phyloP scores from a whole-genome alignment of 1,140 invertebrate genomes.

The Stegodyphus dumicola region DNA sequence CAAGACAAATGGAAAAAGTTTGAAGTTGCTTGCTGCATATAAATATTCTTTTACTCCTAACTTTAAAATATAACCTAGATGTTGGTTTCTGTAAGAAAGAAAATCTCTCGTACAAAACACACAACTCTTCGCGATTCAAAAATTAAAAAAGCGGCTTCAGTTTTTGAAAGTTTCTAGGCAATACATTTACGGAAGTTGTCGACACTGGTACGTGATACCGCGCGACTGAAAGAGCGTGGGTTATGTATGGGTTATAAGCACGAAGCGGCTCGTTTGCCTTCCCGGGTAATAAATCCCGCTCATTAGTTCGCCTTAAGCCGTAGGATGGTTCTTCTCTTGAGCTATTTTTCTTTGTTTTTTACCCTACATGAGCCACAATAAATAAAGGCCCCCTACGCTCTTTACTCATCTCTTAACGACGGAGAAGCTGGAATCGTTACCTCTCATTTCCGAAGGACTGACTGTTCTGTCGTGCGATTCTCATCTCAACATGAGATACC shows the following conservation, averaged over 20 bases:
- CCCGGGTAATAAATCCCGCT: conserved; percentile 31
- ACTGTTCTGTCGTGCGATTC: no score
- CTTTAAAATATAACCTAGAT: no score
- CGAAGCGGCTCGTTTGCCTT: conserved; percentile 20
- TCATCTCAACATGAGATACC: no score
- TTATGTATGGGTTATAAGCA: conserved; percentile 17
- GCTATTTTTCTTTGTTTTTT: neutral
- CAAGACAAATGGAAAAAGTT: no score
- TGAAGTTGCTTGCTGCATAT: no score
- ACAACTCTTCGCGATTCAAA: no score
- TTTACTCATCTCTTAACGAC: neutral
- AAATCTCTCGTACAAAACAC: no score
- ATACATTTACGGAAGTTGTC: neutral
- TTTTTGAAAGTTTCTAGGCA: no score
- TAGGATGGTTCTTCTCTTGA: conserved; percentile 12
- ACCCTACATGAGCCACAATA: neutral
- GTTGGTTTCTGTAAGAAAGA: no score
- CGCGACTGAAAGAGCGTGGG: neutral
- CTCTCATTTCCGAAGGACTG: no score
- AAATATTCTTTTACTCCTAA: no score
- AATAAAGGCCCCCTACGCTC: conserved; percentile 7
- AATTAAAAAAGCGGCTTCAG: no score
- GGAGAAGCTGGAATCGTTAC: neutral
- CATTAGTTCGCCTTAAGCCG: conserved; percentile 30
- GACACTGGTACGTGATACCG: neutral